Evolutionary conservation across 1,140 invertebrate genomes (phyloP).

Genomic region (Sminthurinus signatus): DNA sequence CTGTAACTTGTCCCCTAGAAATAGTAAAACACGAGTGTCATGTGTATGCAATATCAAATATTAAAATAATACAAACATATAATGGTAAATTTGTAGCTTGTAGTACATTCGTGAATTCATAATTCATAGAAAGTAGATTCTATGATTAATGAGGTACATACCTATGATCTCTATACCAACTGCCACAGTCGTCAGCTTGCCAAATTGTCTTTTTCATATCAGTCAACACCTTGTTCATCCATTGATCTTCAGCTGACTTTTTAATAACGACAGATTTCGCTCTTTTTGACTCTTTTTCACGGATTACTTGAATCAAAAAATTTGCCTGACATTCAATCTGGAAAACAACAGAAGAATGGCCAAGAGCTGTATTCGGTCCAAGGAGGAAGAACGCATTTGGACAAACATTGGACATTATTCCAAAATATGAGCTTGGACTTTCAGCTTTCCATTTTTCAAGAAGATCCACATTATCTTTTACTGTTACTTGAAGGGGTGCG

Average conservation of each 20-base stretch:
- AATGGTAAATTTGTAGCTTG: too few relatives aligned
- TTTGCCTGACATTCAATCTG: constrained; percentile 26
- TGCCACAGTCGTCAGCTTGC: background rate
- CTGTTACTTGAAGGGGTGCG: constrained; percentile 13
- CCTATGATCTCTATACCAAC: constrained; percentile 4
- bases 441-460: constrained; percentile 15
- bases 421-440: constrained; percentile 6
- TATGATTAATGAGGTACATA: too few relatives aligned
- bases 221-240: background rate
- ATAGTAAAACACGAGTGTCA: too few relatives aligned
- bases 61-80: too few relatives aligned
- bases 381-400: constrained; percentile 20
- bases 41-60: too few relatives aligned
- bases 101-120: too few relatives aligned
- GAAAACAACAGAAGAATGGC: constrained; percentile 19
- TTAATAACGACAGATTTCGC: background rate
- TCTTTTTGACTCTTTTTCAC: constrained; percentile 8
- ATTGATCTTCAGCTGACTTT: background rate
- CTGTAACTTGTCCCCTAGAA: background rate
- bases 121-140: too few relatives aligned
- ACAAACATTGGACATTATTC: constrained; percentile 1
- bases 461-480: constrained; percentile 13
- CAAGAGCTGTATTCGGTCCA: constrained; percentile 18
- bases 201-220: constrained; percentile 11
- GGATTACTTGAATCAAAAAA: constrained; percentile 12